A percentile compares a stretch with the other conserved stretches of the same genome.
These are phyloP conservation scores for Karalla daura DNA, from an alignment of 2,797 vertebrate genomes.

Conservation along the genomic window DNA sequence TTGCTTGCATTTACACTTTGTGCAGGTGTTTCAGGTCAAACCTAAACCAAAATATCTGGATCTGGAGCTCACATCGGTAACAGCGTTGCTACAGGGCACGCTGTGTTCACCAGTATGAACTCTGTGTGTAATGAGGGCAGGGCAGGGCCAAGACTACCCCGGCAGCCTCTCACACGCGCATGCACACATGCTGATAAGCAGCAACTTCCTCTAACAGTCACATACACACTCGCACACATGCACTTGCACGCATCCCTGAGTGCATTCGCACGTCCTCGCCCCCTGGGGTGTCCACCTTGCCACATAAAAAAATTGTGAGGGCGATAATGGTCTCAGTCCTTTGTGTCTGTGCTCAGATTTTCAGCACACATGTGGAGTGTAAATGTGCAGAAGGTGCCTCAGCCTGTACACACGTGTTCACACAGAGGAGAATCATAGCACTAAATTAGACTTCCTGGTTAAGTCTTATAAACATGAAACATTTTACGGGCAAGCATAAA, in stretches of 20 bases:
- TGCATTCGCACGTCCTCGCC: slow-evolving; percentile 25
- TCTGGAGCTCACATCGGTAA: slow-evolving; percentile 21
- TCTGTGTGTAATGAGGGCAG: slow-evolving; percentile 40
- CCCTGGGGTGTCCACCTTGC: slow-evolving; percentile 13
- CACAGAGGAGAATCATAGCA: neutral
- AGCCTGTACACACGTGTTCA: neutral
- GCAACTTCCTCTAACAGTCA: slow-evolving; percentile 54
- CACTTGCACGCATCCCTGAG: neutral
- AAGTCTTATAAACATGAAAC: too few relatives aligned
- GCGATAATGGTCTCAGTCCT: slow-evolving; percentile 42
- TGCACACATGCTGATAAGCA: slow-evolving; percentile 57
- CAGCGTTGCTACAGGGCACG: neutral
- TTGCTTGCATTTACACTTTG: slow-evolving; percentile 24
- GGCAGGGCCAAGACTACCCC: slow-evolving; percentile 7
- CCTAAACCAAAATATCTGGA: slow-evolving; percentile 5
- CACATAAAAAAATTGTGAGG: slow-evolving; percentile 43
- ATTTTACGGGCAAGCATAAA: too few relatives aligned
- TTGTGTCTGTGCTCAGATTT: slow-evolving; percentile 14
- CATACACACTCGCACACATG: slow-evolving; percentile 16
- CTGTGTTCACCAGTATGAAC: slow-evolving; percentile 1
- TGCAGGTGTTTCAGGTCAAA: slow-evolving; percentile 4
- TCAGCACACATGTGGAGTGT: neutral
- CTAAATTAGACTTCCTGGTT: slow-evolving; percentile 1
- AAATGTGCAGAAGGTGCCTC: neutral
- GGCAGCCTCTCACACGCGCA: slow-evolving; percentile 48